Conservation (phyloP, 2,888 invertebrate species). For the Reticulitermes lucifugus region DNA sequence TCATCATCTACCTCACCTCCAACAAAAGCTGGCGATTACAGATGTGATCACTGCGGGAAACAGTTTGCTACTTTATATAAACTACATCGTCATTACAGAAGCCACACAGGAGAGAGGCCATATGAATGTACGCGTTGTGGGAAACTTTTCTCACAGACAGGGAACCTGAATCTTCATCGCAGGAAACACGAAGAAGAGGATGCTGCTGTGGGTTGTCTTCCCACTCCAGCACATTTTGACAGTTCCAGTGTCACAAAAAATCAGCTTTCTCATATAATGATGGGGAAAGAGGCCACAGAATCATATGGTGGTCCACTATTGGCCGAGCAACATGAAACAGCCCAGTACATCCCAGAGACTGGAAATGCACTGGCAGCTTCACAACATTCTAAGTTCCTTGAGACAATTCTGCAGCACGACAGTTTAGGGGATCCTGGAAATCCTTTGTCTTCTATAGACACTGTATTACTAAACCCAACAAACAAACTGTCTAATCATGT, state of each 20-base stretch:
- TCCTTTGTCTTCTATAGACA: slow-evolving; percentile 34
- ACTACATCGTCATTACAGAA: slow-evolving; percentile 55
- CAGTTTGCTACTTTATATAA: slow-evolving; percentile 55
- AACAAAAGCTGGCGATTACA: slow-evolving; percentile 32
- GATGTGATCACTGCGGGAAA: slow-evolving; percentile 56
- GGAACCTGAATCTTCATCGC: slow-evolving; percentile 56
- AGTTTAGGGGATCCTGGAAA: slow-evolving; percentile 5
- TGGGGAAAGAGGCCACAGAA: not conserved
- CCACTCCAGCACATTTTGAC: not conserved
- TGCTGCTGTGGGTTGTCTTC: slow-evolving; percentile 3
- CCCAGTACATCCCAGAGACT: slow-evolving; percentile 11
- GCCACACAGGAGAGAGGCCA: slow-evolving; percentile 56
- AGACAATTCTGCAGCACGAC: slow-evolving; percentile 29
- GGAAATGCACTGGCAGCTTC: not conserved
- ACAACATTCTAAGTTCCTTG: slow-evolving; percentile 38
- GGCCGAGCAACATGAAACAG: not conserved
- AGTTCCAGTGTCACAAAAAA: slow-evolving; percentile 26
- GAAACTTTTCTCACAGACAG: slow-evolving; percentile 55
- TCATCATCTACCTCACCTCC: not conserved
- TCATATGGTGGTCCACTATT: slow-evolving; percentile 4
- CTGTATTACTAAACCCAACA: slow-evolving; percentile 28
- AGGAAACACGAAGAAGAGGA: slow-evolving; percentile 52
- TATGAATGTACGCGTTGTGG: slow-evolving; percentile 54
- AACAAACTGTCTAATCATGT: slow-evolving; percentile 30
- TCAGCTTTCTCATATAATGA: slow-evolving; percentile 14